phyloP scores from a whole-genome alignment of 2,888 invertebrate genomes.

The Tetranychus truncatus region DNA sequence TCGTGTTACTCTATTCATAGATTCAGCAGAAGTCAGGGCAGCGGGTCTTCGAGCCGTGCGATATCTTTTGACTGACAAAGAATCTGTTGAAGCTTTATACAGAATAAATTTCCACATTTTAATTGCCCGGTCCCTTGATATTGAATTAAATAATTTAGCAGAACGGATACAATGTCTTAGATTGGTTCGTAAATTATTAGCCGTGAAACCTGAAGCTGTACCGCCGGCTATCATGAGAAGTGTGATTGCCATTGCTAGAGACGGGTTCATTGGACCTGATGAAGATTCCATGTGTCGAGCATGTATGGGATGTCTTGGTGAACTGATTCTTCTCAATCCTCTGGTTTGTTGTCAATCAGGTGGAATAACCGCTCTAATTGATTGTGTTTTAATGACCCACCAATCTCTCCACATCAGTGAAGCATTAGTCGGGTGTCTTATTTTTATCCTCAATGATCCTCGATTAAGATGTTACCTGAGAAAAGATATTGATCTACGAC shows the following conservation, averaged over 20 bases:
- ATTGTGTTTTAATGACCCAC: constrained; percentile 44
- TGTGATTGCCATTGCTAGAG: constrained; percentile 60
- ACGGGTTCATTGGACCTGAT: constrained; percentile 47
- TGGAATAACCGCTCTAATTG: constrained; percentile 54
- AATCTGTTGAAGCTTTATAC: constrained; percentile 59
- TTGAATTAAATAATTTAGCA: constrained; percentile 55
- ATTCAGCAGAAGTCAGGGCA: constrained; percentile 71
- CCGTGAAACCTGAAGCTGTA: constrained; percentile 46
- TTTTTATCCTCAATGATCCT: constrained; percentile 68
- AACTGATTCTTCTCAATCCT: constrained; percentile 68
- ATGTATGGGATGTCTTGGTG: constrained; percentile 68
- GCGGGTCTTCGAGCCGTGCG: constrained; percentile 69
- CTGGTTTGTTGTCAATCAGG: constrained; percentile 47
- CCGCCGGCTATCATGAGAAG: constrained; percentile 58
- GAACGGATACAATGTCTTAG: constrained; percentile 79
- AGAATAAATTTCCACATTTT: constrained; percentile 64
- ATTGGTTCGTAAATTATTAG: constrained; percentile 52
- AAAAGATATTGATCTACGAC: constrained; percentile 53
- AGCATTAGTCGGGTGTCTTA: constrained; percentile 64
- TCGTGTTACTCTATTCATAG: constrained; percentile 61
- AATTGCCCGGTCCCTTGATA: constrained; percentile 68
- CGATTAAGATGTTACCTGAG: constrained; percentile 52
- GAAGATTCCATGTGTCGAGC: constrained; percentile 64
- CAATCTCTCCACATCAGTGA: constrained; percentile 37
- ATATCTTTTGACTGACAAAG: constrained; percentile 56